These are phyloP conservation scores for Rhinoderma darwinii DNA, from an alignment of 2,113 vertebrate species.

Conservation along the genomic window DNA sequence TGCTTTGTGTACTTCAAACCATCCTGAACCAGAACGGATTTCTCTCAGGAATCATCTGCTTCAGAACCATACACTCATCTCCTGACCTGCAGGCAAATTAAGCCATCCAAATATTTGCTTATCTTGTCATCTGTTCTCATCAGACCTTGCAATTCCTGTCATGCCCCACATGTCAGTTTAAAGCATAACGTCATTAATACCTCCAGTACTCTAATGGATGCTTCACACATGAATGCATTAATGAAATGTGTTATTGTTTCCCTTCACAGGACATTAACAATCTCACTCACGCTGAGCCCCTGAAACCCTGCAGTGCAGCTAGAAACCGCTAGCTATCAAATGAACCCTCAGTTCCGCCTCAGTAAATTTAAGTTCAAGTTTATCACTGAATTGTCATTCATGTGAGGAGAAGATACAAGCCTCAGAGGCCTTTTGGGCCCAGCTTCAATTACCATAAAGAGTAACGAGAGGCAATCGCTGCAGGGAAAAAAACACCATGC, in stretches of 20 bases:
- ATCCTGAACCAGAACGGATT: constrained; percentile 53
- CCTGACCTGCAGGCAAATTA: constrained; percentile 78
- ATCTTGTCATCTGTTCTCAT: constrained; percentile 80
- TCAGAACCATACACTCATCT: constrained; percentile 55
- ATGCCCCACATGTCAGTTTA: constrained; percentile 81
- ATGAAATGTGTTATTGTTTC: constrained; percentile 86
- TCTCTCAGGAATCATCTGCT: constrained; percentile 68
- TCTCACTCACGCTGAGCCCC: constrained; percentile 72
- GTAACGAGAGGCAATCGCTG: constrained; percentile 70
- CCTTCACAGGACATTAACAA: constrained; percentile 82
- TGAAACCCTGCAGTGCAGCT: constrained; percentile 72
- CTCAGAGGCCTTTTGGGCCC: constrained; percentile 72
- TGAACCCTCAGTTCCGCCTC: constrained; percentile 80
- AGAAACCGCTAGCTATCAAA: constrained; percentile 82
- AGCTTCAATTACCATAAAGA: constrained; percentile 79
- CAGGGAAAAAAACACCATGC: constrained; percentile 53
- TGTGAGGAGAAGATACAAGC: constrained; percentile 78
- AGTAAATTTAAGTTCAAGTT: constrained; percentile 84
- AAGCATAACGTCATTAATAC: constrained; percentile 83
- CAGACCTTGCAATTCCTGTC: constrained; percentile 81
- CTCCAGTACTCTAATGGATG: constrained; percentile 80
- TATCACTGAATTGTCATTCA: constrained; percentile 80
- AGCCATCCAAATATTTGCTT: constrained; percentile 83
- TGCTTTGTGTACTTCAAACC: constrained; percentile 60
- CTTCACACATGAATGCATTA: constrained; percentile 81